phyloP scores from a whole-genome alignment of 1,140 invertebrate species.

The Catajapyx aquilonaris region DNA sequence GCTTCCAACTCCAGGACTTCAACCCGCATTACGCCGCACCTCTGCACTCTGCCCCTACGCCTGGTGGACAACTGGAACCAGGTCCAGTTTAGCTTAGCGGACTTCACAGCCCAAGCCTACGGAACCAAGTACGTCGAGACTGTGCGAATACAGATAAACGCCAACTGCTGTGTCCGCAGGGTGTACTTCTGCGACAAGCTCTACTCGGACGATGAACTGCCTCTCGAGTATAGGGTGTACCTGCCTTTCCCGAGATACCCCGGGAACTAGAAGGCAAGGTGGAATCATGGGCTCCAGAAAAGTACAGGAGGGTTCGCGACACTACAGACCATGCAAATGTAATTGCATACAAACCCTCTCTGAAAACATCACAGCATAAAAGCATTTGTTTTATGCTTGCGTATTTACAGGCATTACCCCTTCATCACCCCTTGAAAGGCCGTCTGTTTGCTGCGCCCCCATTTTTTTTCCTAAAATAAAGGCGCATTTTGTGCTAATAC shows the following conservation, averaged over 20 bases:
- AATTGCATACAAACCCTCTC: no score
- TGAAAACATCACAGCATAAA: no score
- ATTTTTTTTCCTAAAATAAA: no score
- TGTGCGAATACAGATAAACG: slow-evolving; percentile 34
- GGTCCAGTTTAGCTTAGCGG: slow-evolving; percentile 26
- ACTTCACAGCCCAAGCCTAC: slow-evolving; percentile 37
- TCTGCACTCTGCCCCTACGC: slow-evolving; percentile 41
- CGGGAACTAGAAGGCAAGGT: no score
- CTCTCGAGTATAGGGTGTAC: slow-evolving; percentile 39
- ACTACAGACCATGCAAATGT: no score
- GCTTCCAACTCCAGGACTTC: slow-evolving; percentile 42
- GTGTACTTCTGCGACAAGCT: slow-evolving; percentile 39
- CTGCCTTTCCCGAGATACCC: slow-evolving; percentile 4
- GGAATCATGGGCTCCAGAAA: no score
- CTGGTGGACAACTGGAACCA: slow-evolving; percentile 44
- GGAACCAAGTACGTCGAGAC: slow-evolving; percentile 43
- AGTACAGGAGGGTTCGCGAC: no score
- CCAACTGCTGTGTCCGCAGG: slow-evolving; percentile 37
- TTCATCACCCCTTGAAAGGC: no score
- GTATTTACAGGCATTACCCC: no score
- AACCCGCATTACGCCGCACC: slow-evolving; percentile 39
- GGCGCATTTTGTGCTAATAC: no score
- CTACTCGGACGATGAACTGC: slow-evolving; percentile 41
- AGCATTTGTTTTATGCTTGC: no score
- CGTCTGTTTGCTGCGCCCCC: no score